These are phyloP conservation scores for Xanthia togata DNA, from an alignment of 2,888 invertebrate species.

Conservation along the genomic window DNA sequence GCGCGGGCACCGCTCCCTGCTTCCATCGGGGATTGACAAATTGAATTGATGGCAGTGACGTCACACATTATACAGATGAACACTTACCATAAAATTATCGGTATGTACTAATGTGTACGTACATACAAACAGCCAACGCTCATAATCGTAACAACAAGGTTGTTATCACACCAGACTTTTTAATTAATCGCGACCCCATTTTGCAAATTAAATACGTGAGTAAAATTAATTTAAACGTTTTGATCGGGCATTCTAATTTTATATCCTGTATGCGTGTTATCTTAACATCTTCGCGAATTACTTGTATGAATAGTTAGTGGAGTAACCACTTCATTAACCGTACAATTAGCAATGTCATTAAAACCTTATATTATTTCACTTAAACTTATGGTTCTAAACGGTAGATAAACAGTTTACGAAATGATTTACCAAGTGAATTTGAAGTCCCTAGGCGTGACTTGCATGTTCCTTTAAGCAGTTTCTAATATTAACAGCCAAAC, in stretches of 20 bases:
- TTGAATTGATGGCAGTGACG: conserved; percentile 72
- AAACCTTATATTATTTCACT: conserved; percentile 41
- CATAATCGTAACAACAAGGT: conserved; percentile 55
- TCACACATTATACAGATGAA: conserved; percentile 61
- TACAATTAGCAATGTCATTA: conserved; percentile 39
- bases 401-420: conserved; percentile 54
- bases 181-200: conserved; percentile 64
- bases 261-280: conserved; percentile 38
- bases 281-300: conserved; percentile 41
- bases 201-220: conserved; percentile 59
- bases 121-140: conserved; percentile 38
- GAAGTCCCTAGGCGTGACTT: conserved; percentile 66
- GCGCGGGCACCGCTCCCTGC: conserved; percentile 81
- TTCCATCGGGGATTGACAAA: conserved; percentile 80
- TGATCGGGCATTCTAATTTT: conserved; percentile 48
- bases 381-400: conserved; percentile 29
- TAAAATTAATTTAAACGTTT: conserved; percentile 52
- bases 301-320: conserved; percentile 19
- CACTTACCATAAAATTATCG: conserved; percentile 65
- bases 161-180: conserved; percentile 58
- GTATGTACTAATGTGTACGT: conserved; percentile 46
- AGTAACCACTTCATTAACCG: conserved; percentile 30
- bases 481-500: conserved; percentile 75
- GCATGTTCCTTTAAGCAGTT: conserved; percentile 68
- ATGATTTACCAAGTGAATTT: conserved; percentile 49